These are phyloP conservation scores for Drosophila dives DNA, from an alignment of 2,888 invertebrate genomes.

Conservation along the genomic window DNA sequence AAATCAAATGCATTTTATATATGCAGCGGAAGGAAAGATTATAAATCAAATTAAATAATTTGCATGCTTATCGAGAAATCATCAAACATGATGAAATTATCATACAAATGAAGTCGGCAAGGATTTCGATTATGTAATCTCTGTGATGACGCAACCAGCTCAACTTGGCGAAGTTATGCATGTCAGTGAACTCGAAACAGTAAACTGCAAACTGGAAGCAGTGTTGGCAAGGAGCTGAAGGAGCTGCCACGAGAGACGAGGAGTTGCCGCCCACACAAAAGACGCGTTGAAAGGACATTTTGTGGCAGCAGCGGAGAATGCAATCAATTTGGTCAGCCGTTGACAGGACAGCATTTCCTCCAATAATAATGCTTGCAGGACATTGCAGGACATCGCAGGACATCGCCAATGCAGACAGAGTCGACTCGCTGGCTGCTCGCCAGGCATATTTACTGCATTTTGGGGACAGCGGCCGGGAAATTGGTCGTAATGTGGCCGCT, in stretches of 20 bases:
- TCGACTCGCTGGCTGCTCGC: constrained; percentile 66
- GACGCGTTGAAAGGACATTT: constrained; percentile 38
- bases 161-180: constrained; percentile 37
- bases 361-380: constrained; percentile 36
- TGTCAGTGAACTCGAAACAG: constrained; percentile 66
- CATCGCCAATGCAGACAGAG: constrained; percentile 25
- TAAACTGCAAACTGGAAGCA: constrained; percentile 14
- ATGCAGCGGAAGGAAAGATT: background rate
- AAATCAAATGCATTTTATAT: background rate
- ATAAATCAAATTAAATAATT: background rate
- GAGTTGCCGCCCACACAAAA: constrained; percentile 28
- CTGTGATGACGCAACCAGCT: constrained; percentile 52
- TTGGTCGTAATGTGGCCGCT: constrained; percentile 51
- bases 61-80: constrained; percentile 14
- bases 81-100: constrained; percentile 22
- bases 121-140: constrained; percentile 22
- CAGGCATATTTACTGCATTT: constrained; percentile 71
- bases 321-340: constrained; percentile 66
- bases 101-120: constrained; percentile 29
- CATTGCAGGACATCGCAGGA: constrained; percentile 45
- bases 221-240: background rate
- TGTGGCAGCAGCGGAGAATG: constrained; percentile 40
- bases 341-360: constrained; percentile 59
- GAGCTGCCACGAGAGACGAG: background rate
- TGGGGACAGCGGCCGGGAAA: constrained; percentile 43